Conservation (phyloP, 1,140 invertebrate species). For the Whitmania pigra region DNA sequence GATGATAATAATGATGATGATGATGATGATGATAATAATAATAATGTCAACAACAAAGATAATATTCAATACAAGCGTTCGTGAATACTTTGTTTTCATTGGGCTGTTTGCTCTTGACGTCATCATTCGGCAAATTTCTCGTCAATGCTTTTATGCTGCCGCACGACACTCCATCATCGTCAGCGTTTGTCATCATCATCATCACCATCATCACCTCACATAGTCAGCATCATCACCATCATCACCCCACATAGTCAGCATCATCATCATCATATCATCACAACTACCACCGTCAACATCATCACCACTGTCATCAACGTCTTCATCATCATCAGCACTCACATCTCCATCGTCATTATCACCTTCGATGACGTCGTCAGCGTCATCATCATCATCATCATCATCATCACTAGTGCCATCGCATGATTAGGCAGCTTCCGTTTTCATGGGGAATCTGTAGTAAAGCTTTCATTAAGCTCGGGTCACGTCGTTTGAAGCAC, state of each 20-base stretch:
- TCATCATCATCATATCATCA: constrained; percentile 12
- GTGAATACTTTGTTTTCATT: too few relatives aligned
- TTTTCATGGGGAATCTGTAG: too few relatives aligned
- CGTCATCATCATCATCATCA: constrained; percentile 13
- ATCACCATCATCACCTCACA: constrained; percentile 14
- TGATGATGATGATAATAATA: too few relatives aligned
- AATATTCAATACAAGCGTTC: too few relatives aligned
- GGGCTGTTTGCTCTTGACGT: too few relatives aligned
- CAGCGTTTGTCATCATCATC: constrained; percentile 5
- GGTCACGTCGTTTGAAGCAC: too few relatives aligned
- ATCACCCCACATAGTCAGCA: neutral
- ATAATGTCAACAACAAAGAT: too few relatives aligned
- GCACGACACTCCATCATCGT: neutral
- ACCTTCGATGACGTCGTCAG: neutral
- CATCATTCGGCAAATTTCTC: too few relatives aligned
- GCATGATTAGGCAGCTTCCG: too few relatives aligned
- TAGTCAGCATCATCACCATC: constrained; percentile 1
- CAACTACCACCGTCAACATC: neutral
- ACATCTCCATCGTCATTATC: constrained; percentile 12
- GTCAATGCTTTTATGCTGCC: too few relatives aligned
- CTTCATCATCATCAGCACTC: constrained; percentile 14
- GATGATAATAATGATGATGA: too few relatives aligned
- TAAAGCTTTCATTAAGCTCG: too few relatives aligned
- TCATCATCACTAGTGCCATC: neutral
- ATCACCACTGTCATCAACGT: neutral